Evolutionary conservation across 2,113 vertebrate species (phyloP).

Genomic region (Clinocottus analis): DNA sequence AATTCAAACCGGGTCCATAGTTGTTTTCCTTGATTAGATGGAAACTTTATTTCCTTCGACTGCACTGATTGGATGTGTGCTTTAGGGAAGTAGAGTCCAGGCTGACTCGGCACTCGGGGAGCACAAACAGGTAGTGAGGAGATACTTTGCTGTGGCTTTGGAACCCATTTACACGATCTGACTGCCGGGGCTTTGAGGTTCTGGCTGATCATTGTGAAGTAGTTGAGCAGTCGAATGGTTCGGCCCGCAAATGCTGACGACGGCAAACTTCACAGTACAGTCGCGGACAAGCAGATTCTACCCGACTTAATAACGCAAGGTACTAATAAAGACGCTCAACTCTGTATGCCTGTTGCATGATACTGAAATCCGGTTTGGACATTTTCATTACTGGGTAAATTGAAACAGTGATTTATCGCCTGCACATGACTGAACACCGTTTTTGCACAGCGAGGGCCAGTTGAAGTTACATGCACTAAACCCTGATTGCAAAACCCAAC

Average conservation of each 20-base stretch:
- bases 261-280: conserved; percentile 23
- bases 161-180: conserved; percentile 48
- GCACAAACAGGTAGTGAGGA: conserved; percentile 29
- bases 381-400: conserved; percentile 47
- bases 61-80: conserved; percentile 26
- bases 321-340: conserved; percentile 47
- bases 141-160: conserved; percentile 34
- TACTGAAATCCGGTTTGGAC: conserved; percentile 19
- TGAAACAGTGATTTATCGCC: conserved; percentile 50
- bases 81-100: conserved; percentile 1
- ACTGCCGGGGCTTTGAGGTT: conserved; percentile 34
- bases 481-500: conserved; percentile 7
- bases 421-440: conserved; percentile 34
- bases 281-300: conserved; percentile 40
- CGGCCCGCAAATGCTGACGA: conserved; percentile 28
- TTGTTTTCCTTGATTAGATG: conserved; percentile 16
- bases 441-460: conserved; percentile 27
- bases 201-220: conserved; percentile 25
- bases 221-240: conserved; percentile 40
- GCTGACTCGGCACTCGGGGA: conserved; percentile 43
- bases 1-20: conserved; percentile 12
- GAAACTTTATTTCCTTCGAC: conserved; percentile 33
- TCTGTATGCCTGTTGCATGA: conserved; percentile 2
- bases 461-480: conserved; percentile 28
- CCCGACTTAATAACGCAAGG: conserved; percentile 48